Base-by-base conservation (phyloP, 1,140 invertebrate species). In the Phymastichus coffea region DNA sequence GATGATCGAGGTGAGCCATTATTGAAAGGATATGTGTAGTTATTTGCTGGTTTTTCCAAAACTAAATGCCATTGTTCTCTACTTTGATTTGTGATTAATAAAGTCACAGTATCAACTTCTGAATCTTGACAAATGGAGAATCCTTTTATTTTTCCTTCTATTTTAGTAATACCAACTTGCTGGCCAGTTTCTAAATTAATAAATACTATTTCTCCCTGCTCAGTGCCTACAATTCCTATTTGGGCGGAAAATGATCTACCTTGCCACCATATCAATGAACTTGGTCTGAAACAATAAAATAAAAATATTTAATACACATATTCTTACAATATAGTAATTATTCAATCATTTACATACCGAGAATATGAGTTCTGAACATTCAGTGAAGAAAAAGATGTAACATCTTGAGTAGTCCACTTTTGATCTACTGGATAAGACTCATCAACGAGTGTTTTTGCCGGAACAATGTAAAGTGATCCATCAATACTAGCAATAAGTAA, bases 221-320 rank as follows among this genome's bases (percentile, higher is more conserved):
- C 87, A 52, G 86, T 89, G 23, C 88, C 89, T 61, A 91, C 81
- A 37, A 92, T 82, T 26, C 85, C 88, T 65, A 87, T 81, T 55
- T 87, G 83, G 66, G 82, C 80, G 53, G 82, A 81, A 4, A 78
- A 74, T 44, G 81, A 78, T 23, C 84, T 71, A 22, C 87, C 87
- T 70, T 87, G 84, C 89, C 89, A 91, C 89, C 89, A 91, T 2
- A 83, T 80, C 37, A 87, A 66, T 49, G 79, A 75, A 37, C 80
- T 81, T 20, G 84, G 81, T 43, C 77, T 79, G 33, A 61, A 70
- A 70, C 61, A 9, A 4, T 17, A 4, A 41, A 53, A 38, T 25
- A 8, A 35, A 26, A 7, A 17, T 28, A 53, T 33, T 41, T 28
- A 25, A n/a, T n/a, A 22, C 7, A 37, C 26, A n/a, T n/a, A n/a